Conservation (phyloP, 2,888 invertebrate genomes). For the Acrocyrtus sp. region DNA sequence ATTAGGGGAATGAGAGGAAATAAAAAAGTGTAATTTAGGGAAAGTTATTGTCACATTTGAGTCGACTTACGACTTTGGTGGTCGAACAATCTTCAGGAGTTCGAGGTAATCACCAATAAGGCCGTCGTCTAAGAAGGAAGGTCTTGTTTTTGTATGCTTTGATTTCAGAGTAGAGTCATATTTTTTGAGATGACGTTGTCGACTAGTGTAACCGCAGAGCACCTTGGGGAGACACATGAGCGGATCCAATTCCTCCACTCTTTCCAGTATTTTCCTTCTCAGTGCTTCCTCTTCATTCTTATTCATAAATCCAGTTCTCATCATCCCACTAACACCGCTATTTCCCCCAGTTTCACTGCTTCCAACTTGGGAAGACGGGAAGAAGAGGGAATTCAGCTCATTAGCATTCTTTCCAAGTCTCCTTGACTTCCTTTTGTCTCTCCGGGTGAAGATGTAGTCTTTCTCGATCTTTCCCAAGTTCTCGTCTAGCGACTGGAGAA, state of each 20-base stretch:
- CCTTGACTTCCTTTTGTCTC: slow-evolving; percentile 19
- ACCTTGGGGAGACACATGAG: slow-evolving; percentile 56
- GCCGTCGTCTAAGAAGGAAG: slow-evolving; percentile 9
- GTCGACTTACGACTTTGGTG: slow-evolving; percentile 43
- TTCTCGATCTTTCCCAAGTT: slow-evolving; percentile 1
- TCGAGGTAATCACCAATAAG: slow-evolving; percentile 48
- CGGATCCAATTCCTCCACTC: slow-evolving; percentile 51
- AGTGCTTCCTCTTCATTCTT: slow-evolving; percentile 43
- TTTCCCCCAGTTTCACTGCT: too few species aligned
- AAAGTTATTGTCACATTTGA: neutral
- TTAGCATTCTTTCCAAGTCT: slow-evolving; percentile 36
- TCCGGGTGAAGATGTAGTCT: neutral
- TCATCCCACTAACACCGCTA: slow-evolving; percentile 8
- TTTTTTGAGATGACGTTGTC: slow-evolving; percentile 18
- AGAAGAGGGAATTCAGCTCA: too few species aligned
- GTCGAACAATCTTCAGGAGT: slow-evolving; percentile 40
- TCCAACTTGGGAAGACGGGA: too few species aligned
- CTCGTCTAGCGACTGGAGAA: neutral
- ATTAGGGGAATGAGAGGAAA: too few species aligned
- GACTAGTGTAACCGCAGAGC: slow-evolving; percentile 49
- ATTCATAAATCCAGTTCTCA: slow-evolving; percentile 17
- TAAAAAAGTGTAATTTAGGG: neutral
- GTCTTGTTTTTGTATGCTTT: slow-evolving; percentile 1
- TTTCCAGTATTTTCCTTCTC: slow-evolving; percentile 42
- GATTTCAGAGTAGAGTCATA: neutral